Conservation (phyloP, 2,888 invertebrate species). For the Ochropleura plecta region DNA sequence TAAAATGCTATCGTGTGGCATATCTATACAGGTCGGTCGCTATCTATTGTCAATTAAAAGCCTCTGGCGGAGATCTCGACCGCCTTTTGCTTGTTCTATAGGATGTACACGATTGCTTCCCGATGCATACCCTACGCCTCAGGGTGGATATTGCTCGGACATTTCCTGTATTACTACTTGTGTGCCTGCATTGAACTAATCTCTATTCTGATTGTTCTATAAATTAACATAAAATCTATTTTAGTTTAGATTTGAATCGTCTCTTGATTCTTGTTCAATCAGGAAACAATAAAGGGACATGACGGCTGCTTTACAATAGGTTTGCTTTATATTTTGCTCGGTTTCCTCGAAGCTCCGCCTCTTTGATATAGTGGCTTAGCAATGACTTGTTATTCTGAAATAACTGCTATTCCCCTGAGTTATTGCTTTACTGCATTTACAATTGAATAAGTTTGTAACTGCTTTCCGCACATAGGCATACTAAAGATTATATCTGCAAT, state of each 20-base stretch:
- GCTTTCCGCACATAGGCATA: constrained; percentile 22
- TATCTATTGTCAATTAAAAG: constrained; percentile 88
- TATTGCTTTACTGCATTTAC: constrained; percentile 52
- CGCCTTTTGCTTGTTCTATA: constrained; percentile 88
- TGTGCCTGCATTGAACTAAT: constrained; percentile 81
- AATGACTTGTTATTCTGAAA: constrained; percentile 62
- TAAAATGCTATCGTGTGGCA: constrained; percentile 77
- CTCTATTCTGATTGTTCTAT: constrained; percentile 81
- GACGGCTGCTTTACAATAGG: constrained; percentile 52
- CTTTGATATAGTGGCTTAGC: constrained; percentile 58
- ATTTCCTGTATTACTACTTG: constrained; percentile 87
- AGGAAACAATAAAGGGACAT: constrained; percentile 74
- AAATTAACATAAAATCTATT: constrained; percentile 86
- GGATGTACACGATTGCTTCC: constrained; percentile 84
- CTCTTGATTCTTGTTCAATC: constrained; percentile 73
- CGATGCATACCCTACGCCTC: constrained; percentile 85
- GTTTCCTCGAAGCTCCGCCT: constrained; percentile 50
- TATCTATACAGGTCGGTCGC: constrained; percentile 81
- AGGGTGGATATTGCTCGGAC: constrained; percentile 84
- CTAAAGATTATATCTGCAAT: constrained; percentile 24
- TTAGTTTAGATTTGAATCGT: constrained; percentile 77
- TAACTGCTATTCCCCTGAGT: constrained; percentile 58
- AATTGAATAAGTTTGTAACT: constrained; percentile 52
- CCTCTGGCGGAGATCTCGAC: constrained; percentile 83
- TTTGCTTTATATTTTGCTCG: constrained; percentile 57